Evolutionary conservation across 1,140 invertebrate genomes (phyloP), one percentile per base, ranked within the genome.

Genomic region (Notospermus geniculatus): DNA sequence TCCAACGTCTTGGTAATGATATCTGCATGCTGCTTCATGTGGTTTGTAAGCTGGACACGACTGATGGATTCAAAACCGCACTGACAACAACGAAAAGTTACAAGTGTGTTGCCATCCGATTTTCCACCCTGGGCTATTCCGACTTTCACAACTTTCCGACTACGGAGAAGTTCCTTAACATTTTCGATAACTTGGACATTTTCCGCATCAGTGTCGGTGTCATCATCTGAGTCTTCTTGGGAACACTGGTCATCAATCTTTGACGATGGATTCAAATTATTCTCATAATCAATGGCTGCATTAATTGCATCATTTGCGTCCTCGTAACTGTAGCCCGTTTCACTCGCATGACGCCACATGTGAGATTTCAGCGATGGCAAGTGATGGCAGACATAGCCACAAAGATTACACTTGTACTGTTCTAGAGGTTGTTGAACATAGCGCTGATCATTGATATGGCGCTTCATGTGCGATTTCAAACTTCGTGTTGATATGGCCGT

Each of bases 401-500:
- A 81, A n/a, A 81, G 61, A 57, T 77, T 75, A 69, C 79, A 81
- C 59, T 77, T 80, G 63, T 81, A 81, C 64, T 81, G 79, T 59
- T 81, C 79, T 41, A 80, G 64, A 0, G 77, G 78, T 66, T 80
- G 78, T 54, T 77, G 72, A n/a, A 80, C 76, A 59, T 77, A 77
- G 1, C 76, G 65, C 56, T 79, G 76, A 65, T 80, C 78, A 58
- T 79, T 80, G 50, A 76, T 68, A 57, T 80, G 78, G 17, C 78
- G 69, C 60, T 79, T 79, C 76, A 80, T 78, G 70, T 80, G 78
- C 11, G 78, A 80, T 61, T 80, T 80, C 5, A 80, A 65, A 60
- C 78, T 80, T 50, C 78, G 65, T 25, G 64, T 74, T 22, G 76
- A 78, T 2, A 72, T 69, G 0, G 78, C 78, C 13, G 73, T 68